A percentile compares a stretch with the other conserved stretches of the same genome.
Conservation (phyloP, 2,797 vertebrate genomes). For the Oreortyx pictus region DNA sequence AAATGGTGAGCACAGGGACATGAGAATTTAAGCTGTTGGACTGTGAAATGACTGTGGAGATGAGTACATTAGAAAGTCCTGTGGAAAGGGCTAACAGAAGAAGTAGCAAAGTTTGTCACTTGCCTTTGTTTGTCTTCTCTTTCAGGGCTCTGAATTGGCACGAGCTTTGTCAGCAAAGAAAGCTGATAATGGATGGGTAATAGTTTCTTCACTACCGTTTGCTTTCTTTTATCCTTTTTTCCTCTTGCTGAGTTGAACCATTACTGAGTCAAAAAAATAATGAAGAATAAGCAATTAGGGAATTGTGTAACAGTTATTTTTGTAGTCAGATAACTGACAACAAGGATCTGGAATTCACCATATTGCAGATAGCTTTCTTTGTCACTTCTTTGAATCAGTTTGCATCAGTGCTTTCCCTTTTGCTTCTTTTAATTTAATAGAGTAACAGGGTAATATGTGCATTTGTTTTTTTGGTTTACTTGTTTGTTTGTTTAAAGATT, state of each 20-base stretch:
- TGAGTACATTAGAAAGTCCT: not conserved
- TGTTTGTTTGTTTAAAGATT: not conserved
- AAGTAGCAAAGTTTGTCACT: not conserved
- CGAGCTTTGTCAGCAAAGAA: constrained; percentile 87
- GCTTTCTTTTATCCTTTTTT: not conserved
- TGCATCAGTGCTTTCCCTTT: not conserved
- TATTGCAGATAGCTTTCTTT: not conserved
- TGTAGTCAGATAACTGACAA: not conserved
- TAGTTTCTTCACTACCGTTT: constrained; percentile 49
- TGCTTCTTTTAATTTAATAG: not conserved
- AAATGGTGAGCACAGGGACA: not conserved
- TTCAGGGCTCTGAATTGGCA: constrained; percentile 86
- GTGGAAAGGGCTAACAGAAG: not conserved
- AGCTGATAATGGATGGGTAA: constrained; percentile 86
- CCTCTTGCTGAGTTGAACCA: not conserved
- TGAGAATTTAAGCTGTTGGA: not conserved
- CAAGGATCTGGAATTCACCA: not conserved
- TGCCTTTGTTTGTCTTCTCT: not conserved
- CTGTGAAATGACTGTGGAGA: not conserved
- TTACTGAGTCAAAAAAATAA: not conserved
- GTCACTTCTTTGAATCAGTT: not conserved
- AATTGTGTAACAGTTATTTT: not conserved
- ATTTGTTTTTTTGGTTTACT: not conserved
- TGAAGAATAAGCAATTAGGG: not conserved
- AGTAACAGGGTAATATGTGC: not conserved